phyloP scores from a whole-genome alignment of 1,140 invertebrate genomes.

The Zaprionus capensis region DNA sequence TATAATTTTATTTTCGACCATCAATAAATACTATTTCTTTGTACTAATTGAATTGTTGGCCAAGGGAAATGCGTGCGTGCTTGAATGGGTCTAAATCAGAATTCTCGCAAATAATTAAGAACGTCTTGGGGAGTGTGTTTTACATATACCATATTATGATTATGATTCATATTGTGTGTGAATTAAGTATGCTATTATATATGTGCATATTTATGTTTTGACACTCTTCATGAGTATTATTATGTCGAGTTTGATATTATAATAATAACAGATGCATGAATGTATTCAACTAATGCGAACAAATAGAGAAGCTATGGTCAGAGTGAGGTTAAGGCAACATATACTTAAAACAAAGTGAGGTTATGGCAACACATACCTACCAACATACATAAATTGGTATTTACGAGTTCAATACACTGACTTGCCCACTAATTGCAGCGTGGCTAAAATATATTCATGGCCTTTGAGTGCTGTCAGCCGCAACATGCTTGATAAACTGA shows the following conservation, averaged over 20 bases:
- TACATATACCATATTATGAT: background rate
- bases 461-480: slow-evolving; percentile 65
- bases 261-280: background rate
- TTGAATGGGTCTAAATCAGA: background rate
- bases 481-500: slow-evolving; percentile 65
- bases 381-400: background rate
- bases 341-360: background rate
- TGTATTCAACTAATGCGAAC: background rate
- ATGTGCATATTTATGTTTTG: background rate
- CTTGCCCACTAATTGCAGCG: slow-evolving; percentile 35
- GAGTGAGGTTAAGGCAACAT: background rate
- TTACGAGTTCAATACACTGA: background rate
- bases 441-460: slow-evolving; percentile 74
- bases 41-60: slow-evolving; percentile 11
- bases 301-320: background rate
- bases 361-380: no score
- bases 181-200: no score
- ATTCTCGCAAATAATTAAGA: background rate
- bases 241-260: background rate
- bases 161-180: background rate
- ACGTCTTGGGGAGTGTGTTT: background rate
- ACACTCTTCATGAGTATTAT: background rate
- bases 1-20: slow-evolving; percentile 10
- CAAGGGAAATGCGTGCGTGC: background rate
- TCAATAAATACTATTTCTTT: slow-evolving; percentile 9